A percentile compares a stretch with the other conserved stretches of the same genome.
These are phyloP conservation scores for Automeris io DNA, from an alignment of 2,888 invertebrate genomes.

Conservation along the genomic window DNA sequence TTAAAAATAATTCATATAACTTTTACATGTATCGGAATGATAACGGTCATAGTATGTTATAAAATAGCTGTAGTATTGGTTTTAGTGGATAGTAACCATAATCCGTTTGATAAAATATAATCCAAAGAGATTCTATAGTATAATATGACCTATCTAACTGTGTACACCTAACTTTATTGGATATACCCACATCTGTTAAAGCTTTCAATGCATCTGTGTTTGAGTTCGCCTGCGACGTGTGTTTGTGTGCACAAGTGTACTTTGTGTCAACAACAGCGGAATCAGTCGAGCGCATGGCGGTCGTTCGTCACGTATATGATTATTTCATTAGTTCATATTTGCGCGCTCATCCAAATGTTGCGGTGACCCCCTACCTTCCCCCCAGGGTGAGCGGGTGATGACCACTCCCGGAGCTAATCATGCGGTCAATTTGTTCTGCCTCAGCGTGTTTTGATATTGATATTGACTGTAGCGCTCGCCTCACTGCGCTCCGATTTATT, in stretches of 20 bases:
- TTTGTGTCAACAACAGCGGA: conserved; percentile 51
- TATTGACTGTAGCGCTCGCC: conserved; percentile 71
- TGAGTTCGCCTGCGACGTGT: too few relatives aligned
- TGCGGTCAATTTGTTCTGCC: conserved; percentile 77
- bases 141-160: too few relatives aligned
- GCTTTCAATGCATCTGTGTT: too few relatives aligned
- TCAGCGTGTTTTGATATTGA: conserved; percentile 77
- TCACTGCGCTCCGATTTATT: conserved; percentile 73
- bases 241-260: conserved; percentile 24
- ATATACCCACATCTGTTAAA: too few relatives aligned
- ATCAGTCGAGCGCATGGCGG: conserved; percentile 52
- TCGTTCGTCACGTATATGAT: conserved; percentile 73
- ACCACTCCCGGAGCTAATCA: conserved; percentile 75
- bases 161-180: too few relatives aligned
- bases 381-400: conserved; percentile 48
- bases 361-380: conserved; percentile 30
- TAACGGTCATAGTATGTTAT: too few relatives aligned
- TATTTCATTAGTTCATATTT: conserved; percentile 76
- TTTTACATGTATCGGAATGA: too few relatives aligned
- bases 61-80: too few relatives aligned
- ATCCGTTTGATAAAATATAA: too few relatives aligned
- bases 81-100: too few relatives aligned
- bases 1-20: too few relatives aligned
- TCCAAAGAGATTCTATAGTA: too few relatives aligned
- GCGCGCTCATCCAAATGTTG: conserved; percentile 70